Evolutionary conservation across 2,113 vertebrate genomes (phyloP).

Genomic region (Hassar affinis): DNA sequence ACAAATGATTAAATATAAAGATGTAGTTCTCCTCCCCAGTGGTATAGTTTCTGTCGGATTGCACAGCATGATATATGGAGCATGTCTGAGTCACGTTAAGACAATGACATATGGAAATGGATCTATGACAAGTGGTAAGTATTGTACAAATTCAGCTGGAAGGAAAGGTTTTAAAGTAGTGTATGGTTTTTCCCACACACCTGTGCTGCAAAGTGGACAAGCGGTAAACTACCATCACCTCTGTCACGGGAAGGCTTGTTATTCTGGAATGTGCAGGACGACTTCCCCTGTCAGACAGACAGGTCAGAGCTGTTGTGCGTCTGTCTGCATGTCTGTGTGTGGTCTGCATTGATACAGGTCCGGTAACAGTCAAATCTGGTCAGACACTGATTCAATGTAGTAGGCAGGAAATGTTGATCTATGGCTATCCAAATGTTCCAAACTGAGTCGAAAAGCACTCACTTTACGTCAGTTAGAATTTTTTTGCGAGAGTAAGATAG

Average conservation of each 20-base stretch:
- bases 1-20: background rate
- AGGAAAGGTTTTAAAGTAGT: background rate
- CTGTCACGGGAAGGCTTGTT: conserved; percentile 24
- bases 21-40: background rate
- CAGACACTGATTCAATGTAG: conserved; percentile 1
- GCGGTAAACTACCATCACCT: conserved; percentile 26
- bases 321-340: conserved; percentile 38
- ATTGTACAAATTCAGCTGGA: background rate
- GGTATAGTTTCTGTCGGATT: background rate
- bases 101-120: background rate
- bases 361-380: background rate
- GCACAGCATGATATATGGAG: background rate
- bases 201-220: conserved; percentile 11
- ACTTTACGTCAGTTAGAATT: background rate
- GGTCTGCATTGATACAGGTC: conserved; percentile 37
- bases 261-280: conserved; percentile 32
- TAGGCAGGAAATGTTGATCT: background rate
- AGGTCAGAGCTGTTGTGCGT: conserved; percentile 25
- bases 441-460: background rate
- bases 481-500: background rate
- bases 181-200: background rate
- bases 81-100: background rate
- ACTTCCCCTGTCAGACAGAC: conserved; percentile 30
- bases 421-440: background rate
- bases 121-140: background rate